These are phyloP conservation scores for Anoplophora glabripennis DNA, from an alignment of 1,140 invertebrate genomes.

Conservation along the genomic window DNA sequence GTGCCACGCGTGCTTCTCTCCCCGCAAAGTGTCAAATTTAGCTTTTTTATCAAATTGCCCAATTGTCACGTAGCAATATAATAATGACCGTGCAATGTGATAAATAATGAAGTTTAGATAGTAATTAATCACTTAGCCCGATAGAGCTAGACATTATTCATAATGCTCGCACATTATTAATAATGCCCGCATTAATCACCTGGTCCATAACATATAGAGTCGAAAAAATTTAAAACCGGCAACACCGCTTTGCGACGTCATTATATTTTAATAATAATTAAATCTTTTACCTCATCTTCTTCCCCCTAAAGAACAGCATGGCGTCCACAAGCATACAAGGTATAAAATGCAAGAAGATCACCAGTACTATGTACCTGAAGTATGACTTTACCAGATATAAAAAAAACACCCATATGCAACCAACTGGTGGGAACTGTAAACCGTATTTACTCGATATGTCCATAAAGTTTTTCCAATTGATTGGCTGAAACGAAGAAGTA, in stretches of 20 bases:
- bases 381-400: slow-evolving; percentile 53
- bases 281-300: slow-evolving; percentile 56
- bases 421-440: slow-evolving; percentile 23
- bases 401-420: slow-evolving; percentile 48
- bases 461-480: slow-evolving; percentile 48
- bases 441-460: slow-evolving; percentile 23
- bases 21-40: background rate
- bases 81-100: too few relatives aligned
- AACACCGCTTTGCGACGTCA: background rate
- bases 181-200: too few relatives aligned
- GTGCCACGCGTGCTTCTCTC: too few relatives aligned
- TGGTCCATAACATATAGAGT: background rate
- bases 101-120: too few relatives aligned
- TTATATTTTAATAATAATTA: background rate
- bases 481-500: slow-evolving; percentile 50
- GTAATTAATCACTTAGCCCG: too few relatives aligned
- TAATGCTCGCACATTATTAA: too few relatives aligned
- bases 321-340: slow-evolving; percentile 61
- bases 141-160: too few relatives aligned
- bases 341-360: slow-evolving; percentile 58
- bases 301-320: slow-evolving; percentile 55
- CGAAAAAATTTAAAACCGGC: background rate
- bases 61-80: background rate
- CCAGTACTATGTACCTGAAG: slow-evolving; percentile 45
- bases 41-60: background rate